Conservation (phyloP, 2,113 vertebrate species). For the Jacana jacana region DNA sequence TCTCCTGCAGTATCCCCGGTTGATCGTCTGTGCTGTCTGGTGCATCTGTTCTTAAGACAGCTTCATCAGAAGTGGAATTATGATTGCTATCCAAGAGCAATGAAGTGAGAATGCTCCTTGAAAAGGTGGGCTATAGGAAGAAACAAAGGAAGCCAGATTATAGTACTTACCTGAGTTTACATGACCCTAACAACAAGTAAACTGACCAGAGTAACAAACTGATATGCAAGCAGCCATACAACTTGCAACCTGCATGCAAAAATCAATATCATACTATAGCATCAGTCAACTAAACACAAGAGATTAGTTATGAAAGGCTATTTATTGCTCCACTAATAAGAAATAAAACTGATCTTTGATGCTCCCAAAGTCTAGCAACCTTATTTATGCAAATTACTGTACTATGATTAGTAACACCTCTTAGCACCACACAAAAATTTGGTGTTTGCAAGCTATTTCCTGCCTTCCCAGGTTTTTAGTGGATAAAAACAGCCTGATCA, state of each 20-base stretch:
- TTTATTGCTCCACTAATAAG: not conserved
- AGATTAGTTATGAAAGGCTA: not conserved
- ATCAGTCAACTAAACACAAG: not conserved
- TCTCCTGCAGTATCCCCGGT: constrained; percentile 59
- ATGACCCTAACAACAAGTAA: not conserved
- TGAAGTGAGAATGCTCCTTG: constrained; percentile 77
- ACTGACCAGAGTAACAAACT: not conserved
- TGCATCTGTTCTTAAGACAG: constrained; percentile 68
- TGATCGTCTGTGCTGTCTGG: constrained; percentile 83
- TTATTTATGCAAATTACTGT: not conserved
- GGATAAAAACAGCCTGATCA: not conserved
- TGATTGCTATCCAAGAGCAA: constrained; percentile 73
- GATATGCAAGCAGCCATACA: not conserved
- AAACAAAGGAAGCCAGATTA: not conserved
- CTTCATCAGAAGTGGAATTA: constrained; percentile 62
- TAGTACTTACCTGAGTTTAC: not conserved
- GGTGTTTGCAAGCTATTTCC: not conserved
- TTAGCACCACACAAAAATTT: not conserved
- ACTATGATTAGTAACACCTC: not conserved
- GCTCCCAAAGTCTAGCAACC: not conserved
- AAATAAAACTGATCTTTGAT: not conserved
- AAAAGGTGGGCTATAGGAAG: constrained; percentile 66
- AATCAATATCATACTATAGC: not conserved
- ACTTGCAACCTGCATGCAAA: not conserved
- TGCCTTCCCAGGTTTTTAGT: not conserved